Base-by-base conservation (phyloP, 2,888 invertebrate genomes). In the Luffia ferchaultella region DNA sequence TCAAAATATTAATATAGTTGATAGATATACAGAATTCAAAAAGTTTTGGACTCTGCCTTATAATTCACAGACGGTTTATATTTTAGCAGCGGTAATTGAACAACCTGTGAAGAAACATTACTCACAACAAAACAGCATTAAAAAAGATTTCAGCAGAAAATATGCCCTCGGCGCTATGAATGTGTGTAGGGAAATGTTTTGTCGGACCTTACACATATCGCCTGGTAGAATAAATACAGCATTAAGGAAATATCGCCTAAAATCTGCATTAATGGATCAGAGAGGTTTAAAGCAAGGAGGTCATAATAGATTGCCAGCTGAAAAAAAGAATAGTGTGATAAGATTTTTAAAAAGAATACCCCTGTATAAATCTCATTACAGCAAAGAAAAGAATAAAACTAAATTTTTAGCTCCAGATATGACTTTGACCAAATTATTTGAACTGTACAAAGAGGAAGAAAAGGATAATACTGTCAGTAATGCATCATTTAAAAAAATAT, bases 401-500 rank as follows among this genome's bases (percentile, higher is more conserved):
- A 2, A 20, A 45, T 45, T 19, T 45, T 45, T 45, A n/a, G 19
- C 45, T 19, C 19, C 45, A 19, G 45, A 45, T 16, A 45, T 45
- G 18, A 45, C 45, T 9, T 20, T 45, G n/a, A 9, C 45, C 2
- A 45, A 45, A 19, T n/a, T 45, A 16, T 45, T 19, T 19, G 45
- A 45, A 5, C 45, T 45, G 5, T 45, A 45, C 15, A 45, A 19
- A 20, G 45, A 45, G 20, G 45, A 45, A 19, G 45, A 45, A 45
- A 45, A 45, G 19, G 45, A 45, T n/a, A 45, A 45, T 45, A 20
- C 45, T 19, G 45, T 45, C 3, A 45, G 45, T 16, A 45, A 45
- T 45, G 45, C 45, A 2, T 45, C 45, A 19, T 45, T 45, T 15
- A 45, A 45, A 45, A 45, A 45, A 16, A 19, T 45, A n/a, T 45